phyloP scores from a whole-genome alignment of 92 coral and sea anemone species.

The Zoanthus sociatus region DNA sequence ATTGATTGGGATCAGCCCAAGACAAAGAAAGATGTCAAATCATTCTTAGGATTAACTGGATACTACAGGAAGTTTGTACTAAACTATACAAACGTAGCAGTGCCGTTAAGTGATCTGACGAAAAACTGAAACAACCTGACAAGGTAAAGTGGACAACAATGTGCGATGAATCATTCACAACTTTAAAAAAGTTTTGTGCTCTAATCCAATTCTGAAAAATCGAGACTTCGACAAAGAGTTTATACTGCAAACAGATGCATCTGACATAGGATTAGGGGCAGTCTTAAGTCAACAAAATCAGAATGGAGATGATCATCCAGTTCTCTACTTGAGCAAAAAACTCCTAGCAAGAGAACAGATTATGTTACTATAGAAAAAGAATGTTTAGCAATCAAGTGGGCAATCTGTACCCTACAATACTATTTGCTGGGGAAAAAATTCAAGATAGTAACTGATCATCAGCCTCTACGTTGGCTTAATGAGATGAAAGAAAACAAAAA shows the following conservation, averaged over 20 bases:
- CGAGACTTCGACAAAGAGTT: constrained; percentile 34
- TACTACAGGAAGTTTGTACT: constrained; percentile 60
- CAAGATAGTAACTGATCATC: constrained; percentile 47
- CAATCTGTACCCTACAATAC: constrained; percentile 44
- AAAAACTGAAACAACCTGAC: constrained; percentile 41
- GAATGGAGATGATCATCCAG: constrained; percentile 49
- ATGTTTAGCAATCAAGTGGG: constrained; percentile 42
- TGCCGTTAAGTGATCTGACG: constrained; percentile 42
- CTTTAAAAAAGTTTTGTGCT: constrained; percentile 20
- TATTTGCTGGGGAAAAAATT: constrained; percentile 38
- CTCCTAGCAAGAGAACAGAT: constrained; percentile 48
- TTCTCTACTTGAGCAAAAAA: constrained; percentile 46
- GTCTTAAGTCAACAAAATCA: constrained; percentile 18
- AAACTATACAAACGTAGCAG: constrained; percentile 63
- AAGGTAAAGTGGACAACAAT: constrained; percentile 19
- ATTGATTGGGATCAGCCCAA: constrained; percentile 37
- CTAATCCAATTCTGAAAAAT: constrained; percentile 25
- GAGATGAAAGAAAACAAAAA: constrained; percentile 14
- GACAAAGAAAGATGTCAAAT: constrained; percentile 48
- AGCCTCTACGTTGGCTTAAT: constrained; percentile 24
- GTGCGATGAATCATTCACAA: constrained; percentile 36
- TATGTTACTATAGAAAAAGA: constrained; percentile 40
- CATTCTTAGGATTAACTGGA: constrained; percentile 45
- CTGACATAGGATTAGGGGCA: constrained; percentile 45
- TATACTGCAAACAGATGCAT: constrained; percentile 37